Base-by-base conservation (phyloP, 1,140 invertebrate species). In the Nautilus pompilius region DNA sequence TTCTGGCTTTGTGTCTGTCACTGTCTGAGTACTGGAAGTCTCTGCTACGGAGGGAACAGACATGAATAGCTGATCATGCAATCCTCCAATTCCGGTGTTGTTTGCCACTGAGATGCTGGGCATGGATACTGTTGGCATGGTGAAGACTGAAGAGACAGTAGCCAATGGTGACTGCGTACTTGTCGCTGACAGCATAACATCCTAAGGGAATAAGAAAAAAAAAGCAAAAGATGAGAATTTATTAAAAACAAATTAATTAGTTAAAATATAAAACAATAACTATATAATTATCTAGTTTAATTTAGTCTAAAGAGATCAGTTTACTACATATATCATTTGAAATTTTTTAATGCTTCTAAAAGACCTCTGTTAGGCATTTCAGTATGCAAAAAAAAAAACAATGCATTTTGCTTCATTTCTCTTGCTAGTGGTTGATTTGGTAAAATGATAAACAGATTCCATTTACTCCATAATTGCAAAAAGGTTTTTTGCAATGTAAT, bases 141-240 rank as follows among this genome's bases (percentile, higher is more conserved):
- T 75, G 56, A 78, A 76, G n/a, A 80, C 76, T 3, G 73, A 78
- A 41, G 76, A 75, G n/a, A 73, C 72, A 0, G 77, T 74, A 51
- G 77, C 75, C 74, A 78, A 66, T 24, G 80, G 80, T 26, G 79
- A 80, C 69, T 79, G 77, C 30, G 77, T 79, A 51, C 71, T 76
- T 22, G 78, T 78, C 5, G 77, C 77, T 62, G 78, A 81, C 53
- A 81, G 70, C 79, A 81, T 81, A 66, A 81, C 80, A 79, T 80
- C 80, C 80, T 81, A 70, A 15, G 75, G 73, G n/a, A 64, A 10
- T 15, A 22, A 24, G 24, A 53, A 29, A 15, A 57, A n/a, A 34
- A 41, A 58, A 34, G 26, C 15, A 13, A 0, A 53, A 15, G 13
- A 41, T 41, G n/a, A 41, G n/a, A 15, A 13, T 15, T 41, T 41